phyloP scores from a whole-genome alignment of 2,888 invertebrate genomes.

The Oxyteleia sp. region DNA sequence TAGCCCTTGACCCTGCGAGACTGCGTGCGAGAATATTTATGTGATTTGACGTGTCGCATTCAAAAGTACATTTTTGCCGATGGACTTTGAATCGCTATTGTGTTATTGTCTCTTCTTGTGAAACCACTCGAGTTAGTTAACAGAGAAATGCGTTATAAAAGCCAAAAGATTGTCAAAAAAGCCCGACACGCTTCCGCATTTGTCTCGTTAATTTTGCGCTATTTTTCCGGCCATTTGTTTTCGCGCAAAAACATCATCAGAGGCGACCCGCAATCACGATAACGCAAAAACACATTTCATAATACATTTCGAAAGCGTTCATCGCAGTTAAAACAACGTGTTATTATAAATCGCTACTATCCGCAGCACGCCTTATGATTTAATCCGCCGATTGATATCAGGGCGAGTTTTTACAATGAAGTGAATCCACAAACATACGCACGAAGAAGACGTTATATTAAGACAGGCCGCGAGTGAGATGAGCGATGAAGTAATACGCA shows the following conservation, averaged over 20 bases:
- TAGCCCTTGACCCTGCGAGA: slow-evolving; percentile 11
- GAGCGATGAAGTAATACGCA: slow-evolving; percentile 51
- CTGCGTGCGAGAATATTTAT: slow-evolving; percentile 19
- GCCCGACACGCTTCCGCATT: slow-evolving; percentile 2
- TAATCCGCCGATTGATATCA: slow-evolving; percentile 48
- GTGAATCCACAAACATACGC: slow-evolving; percentile 29
- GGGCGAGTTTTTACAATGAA: slow-evolving; percentile 21
- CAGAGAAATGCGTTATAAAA: slow-evolving; percentile 25
- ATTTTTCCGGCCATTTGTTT: slow-evolving; percentile 15
- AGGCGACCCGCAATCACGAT: slow-evolving; percentile 26
- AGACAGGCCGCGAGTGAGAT: slow-evolving; percentile 30
- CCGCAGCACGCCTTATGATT: slow-evolving; percentile 35
- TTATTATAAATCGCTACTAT: slow-evolving; percentile 46
- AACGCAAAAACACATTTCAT: slow-evolving; percentile 32
- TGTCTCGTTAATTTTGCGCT: slow-evolving; percentile 18
- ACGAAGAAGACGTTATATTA: slow-evolving; percentile 44
- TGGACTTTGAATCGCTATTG: slow-evolving; percentile 18
- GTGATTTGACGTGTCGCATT: slow-evolving; percentile 28
- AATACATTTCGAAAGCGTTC: slow-evolving; percentile 24
- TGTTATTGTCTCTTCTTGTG: slow-evolving; percentile 2
- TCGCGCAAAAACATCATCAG: slow-evolving; percentile 22
- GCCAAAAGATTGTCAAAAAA: slow-evolving; percentile 32
- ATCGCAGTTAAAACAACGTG: slow-evolving; percentile 10
- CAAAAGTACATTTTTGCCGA: slow-evolving; percentile 30
- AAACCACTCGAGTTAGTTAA: slow-evolving; percentile 20